Conservation (phyloP, 1,140 invertebrate genomes). For the Amyelois transitella region DNA sequence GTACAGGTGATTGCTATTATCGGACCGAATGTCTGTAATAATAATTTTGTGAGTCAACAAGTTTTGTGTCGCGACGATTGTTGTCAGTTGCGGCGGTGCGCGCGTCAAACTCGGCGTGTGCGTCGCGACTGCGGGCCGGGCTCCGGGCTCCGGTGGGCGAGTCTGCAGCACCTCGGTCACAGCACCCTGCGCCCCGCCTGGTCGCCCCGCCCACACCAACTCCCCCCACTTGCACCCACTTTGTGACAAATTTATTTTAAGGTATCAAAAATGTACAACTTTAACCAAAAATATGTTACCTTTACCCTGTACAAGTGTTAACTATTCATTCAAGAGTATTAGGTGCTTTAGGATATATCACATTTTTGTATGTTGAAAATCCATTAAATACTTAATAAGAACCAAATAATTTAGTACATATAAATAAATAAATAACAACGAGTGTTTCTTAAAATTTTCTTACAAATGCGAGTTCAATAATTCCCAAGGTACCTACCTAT, state of each 20-base stretch:
- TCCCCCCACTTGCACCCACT: constrained; percentile 46
- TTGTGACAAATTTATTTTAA: not conserved
- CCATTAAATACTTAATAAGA: no score
- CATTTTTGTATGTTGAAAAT: no score
- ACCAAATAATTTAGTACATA: no score
- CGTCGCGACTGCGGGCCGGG: constrained; percentile 46
- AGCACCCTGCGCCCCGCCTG: constrained; percentile 65
- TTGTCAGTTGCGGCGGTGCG: constrained; percentile 19
- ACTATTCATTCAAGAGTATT: no score
- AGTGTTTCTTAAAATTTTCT: not conserved
- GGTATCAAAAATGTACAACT: not conserved
- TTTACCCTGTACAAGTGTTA: not conserved
- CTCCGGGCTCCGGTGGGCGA: constrained; percentile 40
- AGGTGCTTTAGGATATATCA: no score
- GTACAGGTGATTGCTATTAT: constrained; percentile 32
- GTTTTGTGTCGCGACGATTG: constrained; percentile 8
- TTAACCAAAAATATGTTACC: not conserved
- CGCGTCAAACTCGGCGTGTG: constrained; percentile 39
- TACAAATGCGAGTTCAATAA: constrained; percentile 10
- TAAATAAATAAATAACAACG: not conserved
- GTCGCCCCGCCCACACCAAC: constrained; percentile 47
- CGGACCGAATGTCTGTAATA: not conserved
- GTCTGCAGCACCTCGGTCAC: constrained; percentile 37
- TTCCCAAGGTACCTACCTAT: constrained; percentile 18
- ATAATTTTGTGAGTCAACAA: not conserved